Evolutionary conservation across 2,888 invertebrate genomes (phyloP).

Genomic region (Ypsolopha sequella): DNA sequence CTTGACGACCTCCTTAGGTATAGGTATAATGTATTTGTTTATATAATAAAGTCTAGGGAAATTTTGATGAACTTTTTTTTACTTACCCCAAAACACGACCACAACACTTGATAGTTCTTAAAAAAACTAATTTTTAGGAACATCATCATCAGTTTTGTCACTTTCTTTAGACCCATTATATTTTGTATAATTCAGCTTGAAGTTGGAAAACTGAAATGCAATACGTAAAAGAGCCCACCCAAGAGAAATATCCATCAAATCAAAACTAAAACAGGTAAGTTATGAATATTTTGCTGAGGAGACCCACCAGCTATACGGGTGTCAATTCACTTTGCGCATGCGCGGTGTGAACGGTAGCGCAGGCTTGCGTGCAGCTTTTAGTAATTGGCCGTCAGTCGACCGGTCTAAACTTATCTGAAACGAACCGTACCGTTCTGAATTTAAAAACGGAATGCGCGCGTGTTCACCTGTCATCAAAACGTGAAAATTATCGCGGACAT

Average conservation of each 20-base stretch:
- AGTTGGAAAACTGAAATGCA: background rate
- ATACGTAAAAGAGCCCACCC: conserved; percentile 8
- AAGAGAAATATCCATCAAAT: conserved; percentile 38
- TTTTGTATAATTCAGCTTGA: background rate
- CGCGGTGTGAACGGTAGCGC: conserved; percentile 34
- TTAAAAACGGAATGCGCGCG: conserved; percentile 15
- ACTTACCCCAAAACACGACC: no score
- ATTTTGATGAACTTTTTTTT: no score
- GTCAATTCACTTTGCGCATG: conserved; percentile 53
- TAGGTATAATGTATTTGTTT: no score
- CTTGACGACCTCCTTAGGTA: no score
- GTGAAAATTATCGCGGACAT: background rate
- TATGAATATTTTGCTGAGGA: conserved; percentile 44
- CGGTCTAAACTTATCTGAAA: conserved; percentile 19
- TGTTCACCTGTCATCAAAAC: conserved; percentile 3
- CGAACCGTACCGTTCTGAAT: conserved; percentile 16
- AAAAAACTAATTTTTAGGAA: no score
- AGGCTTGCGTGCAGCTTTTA: conserved; percentile 42
- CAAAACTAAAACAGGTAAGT: conserved; percentile 44
- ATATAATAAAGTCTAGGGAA: no score
- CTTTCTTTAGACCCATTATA: no score
- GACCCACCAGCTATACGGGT: conserved; percentile 38
- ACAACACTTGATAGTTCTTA: no score
- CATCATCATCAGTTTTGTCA: no score
- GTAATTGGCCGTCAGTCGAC: conserved; percentile 57